A percentile compares a stretch with the other conserved stretches of the same genome.
These are phyloP conservation scores for Allobates femoralis DNA, from an alignment of 2,797 vertebrate genomes.

Conservation along the genomic window DNA sequence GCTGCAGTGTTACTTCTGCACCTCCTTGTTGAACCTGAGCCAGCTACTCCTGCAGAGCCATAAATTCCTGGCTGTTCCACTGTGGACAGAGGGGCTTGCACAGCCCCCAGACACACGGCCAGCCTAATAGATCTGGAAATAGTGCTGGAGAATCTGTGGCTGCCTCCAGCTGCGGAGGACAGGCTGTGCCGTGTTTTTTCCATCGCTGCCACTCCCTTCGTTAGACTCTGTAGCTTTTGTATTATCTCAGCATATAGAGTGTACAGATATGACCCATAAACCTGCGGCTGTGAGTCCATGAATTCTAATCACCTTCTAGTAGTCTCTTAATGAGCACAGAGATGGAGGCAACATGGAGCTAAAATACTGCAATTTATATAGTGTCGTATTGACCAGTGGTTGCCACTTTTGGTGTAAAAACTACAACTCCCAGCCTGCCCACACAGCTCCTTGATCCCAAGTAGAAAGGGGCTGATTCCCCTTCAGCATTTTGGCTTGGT, in stretches of 20 bases:
- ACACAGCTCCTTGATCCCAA: no score
- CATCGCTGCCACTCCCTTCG: neutral
- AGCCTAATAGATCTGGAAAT: neutral
- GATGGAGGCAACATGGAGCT: no score
- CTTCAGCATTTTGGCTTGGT: no score
- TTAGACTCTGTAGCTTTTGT: neutral
- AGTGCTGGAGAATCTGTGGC: neutral
- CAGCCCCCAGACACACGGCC: neutral
- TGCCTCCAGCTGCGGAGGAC: neutral
- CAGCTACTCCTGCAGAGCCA: conserved; percentile 9
- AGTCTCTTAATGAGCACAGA: neutral
- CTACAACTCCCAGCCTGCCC: no score
- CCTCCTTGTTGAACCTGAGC: conserved; percentile 17
- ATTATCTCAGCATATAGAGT: neutral
- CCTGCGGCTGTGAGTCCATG: neutral
- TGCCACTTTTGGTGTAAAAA: no score
- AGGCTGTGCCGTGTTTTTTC: neutral
- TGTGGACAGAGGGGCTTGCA: neutral
- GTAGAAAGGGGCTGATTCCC: no score
- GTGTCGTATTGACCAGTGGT: no score
- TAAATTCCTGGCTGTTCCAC: conserved; percentile 8
- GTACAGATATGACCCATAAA: neutral
- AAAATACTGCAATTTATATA: no score
- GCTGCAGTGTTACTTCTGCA: conserved; percentile 28
- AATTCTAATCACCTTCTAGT: neutral